Evolutionary conservation across 2,797 vertebrate genomes (phyloP), one percentile per base, ranked within the genome.

Genomic region (Apodemus agrarius): DNA sequence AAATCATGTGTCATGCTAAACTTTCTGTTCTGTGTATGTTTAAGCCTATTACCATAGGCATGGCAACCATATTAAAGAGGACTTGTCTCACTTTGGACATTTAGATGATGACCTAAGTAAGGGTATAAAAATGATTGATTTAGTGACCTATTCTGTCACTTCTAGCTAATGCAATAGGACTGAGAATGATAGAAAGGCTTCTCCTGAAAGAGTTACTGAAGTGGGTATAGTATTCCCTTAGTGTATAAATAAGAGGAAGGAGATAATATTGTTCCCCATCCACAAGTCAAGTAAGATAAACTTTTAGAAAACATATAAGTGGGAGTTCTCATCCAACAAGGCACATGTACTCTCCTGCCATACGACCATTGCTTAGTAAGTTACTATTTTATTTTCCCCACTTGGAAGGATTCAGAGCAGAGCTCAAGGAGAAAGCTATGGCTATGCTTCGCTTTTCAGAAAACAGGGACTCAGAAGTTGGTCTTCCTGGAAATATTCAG

Each of bases 341-440:
- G 4, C 13, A 92, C 17, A 0, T 31, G 0, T 0, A 10, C 3
- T 29, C 34, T 40, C 17, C 9, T 19, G 4, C 2, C 3, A 0
- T 0, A 16, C n/a, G 31, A 24, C 24, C 6, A 14, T 16, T 76
- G 11, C 3, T 52, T 14, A 89, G 34, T 76, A 72, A 49, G 37
- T 6, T 37, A 16, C 3, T n/a, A 1, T 34, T 69, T 34, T 72
- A 52, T 46, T 57, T 57, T 43, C 8, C 6, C 9, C 10, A 13
- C 1, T 19, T 34, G 34, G 34, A 76, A 63, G 31, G 22, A 6
- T 21, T 8, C 0, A 19, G 22, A 46, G 29, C 54, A 46, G 72
- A 90, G 34, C 37, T 72, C 19, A n/a, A 13, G 0, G 31, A 26
- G 21, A 81, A 6, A 54, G 2, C 11, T 37, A 2, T 6, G 29